Evolutionary conservation across 1,140 invertebrate species (phyloP).

Genomic region (Nylanderia fulva): DNA sequence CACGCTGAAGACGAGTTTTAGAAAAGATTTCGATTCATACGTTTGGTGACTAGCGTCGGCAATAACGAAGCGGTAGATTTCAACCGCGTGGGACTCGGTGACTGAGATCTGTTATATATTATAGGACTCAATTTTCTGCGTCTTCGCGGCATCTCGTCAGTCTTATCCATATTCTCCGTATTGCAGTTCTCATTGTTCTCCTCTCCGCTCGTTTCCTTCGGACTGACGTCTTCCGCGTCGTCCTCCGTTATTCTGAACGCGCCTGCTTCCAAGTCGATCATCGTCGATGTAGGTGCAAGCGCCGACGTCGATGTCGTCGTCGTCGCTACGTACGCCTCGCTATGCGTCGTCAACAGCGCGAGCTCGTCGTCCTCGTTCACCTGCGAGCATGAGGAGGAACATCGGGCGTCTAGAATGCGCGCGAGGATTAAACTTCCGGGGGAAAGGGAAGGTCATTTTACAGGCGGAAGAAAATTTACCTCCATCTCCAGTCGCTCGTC

Average conservation of each 20-base stretch:
- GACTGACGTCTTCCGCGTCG: constrained; percentile 52
- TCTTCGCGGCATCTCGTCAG: constrained; percentile 71
- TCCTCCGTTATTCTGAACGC: constrained; percentile 74
- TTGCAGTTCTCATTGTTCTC: constrained; percentile 80
- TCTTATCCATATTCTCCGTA: constrained; percentile 74
- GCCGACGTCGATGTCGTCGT: background rate
- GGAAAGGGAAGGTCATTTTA: background rate
- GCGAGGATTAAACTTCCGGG: constrained; percentile 52
- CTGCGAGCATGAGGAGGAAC: constrained; percentile 67
- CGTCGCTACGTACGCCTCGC: constrained; percentile 63
- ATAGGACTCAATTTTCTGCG: constrained; percentile 84
- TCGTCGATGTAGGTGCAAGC: background rate
- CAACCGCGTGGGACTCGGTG: constrained; percentile 74
- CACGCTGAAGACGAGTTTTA: background rate
- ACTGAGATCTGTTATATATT: constrained; percentile 80
- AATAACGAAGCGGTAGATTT: constrained; percentile 51
- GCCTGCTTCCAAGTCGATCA: constrained; percentile 75
- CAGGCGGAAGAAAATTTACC: constrained; percentile 72
- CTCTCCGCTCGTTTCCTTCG: constrained; percentile 67
- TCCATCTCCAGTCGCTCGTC: constrained; percentile 82
- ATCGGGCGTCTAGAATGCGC: constrained; percentile 54
- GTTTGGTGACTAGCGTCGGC: constrained; percentile 50
- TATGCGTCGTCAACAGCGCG: constrained; percentile 73
- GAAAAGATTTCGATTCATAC: constrained; percentile 33
- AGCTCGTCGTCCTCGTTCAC: constrained; percentile 82